Evolutionary conservation across 2,113 vertebrate species (phyloP).

Genomic region (Thymallus thymallus): DNA sequence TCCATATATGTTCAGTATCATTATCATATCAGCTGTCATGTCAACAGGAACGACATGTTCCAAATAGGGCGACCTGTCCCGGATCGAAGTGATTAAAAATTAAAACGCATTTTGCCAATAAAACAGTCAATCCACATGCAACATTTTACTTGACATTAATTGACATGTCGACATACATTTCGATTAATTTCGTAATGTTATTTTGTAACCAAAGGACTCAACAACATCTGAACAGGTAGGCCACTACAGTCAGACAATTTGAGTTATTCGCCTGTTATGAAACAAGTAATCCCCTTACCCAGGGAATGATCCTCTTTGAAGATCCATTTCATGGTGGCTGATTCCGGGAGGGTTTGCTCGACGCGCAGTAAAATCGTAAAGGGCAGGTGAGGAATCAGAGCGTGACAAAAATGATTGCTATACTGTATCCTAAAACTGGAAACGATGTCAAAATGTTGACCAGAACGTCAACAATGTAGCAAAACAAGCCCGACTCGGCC

Average conservation of each 20-base stretch:
- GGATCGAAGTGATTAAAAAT: too few species aligned
- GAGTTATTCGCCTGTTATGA: not conserved
- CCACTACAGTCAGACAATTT: not conserved
- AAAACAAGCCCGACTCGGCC: constrained; percentile 33
- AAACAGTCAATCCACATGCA: too few species aligned
- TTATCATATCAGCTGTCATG: too few species aligned
- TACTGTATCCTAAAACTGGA: not conserved
- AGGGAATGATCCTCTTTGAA: constrained; percentile 98
- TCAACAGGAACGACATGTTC: too few species aligned
- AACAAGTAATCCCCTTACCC: constrained; percentile 73
- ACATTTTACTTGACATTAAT: too few species aligned
- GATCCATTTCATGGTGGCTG: constrained; percentile 94
- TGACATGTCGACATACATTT: too few species aligned
- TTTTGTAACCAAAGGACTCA: not conserved
- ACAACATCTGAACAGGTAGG: not conserved
- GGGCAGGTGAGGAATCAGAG: not conserved
- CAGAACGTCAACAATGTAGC: not conserved
- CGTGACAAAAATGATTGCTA: not conserved
- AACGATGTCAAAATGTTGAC: too few species aligned
- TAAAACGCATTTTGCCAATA: too few species aligned
- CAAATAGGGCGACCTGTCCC: too few species aligned
- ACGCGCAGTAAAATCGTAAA: not conserved
- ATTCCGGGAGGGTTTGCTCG: constrained; percentile 36
- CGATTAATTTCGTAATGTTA: too few species aligned
- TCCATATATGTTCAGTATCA: too few species aligned